phyloP scores from a whole-genome alignment of 1,140 invertebrate genomes.

The Catajapyx aquilonaris region DNA sequence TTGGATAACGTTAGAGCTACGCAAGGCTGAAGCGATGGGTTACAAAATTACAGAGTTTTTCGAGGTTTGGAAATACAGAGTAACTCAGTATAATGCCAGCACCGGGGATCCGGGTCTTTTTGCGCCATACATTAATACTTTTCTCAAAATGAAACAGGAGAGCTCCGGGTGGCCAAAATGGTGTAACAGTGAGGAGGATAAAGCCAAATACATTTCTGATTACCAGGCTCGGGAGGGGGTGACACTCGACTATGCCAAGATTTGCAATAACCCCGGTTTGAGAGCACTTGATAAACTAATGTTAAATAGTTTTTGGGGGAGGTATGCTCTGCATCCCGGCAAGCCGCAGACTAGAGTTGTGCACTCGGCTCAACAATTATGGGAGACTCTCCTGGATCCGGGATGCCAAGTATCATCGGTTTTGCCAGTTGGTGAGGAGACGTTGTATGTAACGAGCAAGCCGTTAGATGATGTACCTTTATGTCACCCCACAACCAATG shows the following conservation, averaged over 20 bases:
- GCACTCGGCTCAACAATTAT: slow-evolving; percentile 11
- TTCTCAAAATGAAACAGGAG: slow-evolving; percentile 19
- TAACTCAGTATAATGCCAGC: too few relatives aligned
- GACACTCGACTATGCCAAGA: slow-evolving; percentile 15
- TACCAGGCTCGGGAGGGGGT: slow-evolving; percentile 19
- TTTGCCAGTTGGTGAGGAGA: slow-evolving; percentile 12
- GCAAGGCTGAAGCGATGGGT: slow-evolving; percentile 16
- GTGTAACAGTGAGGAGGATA: slow-evolving; percentile 13
- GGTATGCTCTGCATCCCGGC: slow-evolving; percentile 15
- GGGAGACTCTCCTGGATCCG: slow-evolving; percentile 14
- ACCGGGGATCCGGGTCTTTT: slow-evolving; percentile 16
- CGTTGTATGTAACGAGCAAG: slow-evolving; percentile 11
- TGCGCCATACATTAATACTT: slow-evolving; percentile 14
- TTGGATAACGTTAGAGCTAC: slow-evolving; percentile 19
- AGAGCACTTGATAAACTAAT: slow-evolving; percentile 12
- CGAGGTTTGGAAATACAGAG: slow-evolving; percentile 20
- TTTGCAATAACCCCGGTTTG: slow-evolving; percentile 17
- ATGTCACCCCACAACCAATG: slow-evolving; percentile 12
- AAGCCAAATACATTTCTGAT: slow-evolving; percentile 17
- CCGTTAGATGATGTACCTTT: slow-evolving; percentile 9
- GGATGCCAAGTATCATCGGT: slow-evolving; percentile 10
- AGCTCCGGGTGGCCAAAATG: slow-evolving; percentile 14
- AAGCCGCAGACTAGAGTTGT: slow-evolving; percentile 14
- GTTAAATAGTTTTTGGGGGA: slow-evolving; percentile 15
- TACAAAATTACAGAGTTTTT: slow-evolving; percentile 18